Evolutionary conservation across 2,113 vertebrate genomes (phyloP).

Genomic region (Callocephalon fimbriatum): DNA sequence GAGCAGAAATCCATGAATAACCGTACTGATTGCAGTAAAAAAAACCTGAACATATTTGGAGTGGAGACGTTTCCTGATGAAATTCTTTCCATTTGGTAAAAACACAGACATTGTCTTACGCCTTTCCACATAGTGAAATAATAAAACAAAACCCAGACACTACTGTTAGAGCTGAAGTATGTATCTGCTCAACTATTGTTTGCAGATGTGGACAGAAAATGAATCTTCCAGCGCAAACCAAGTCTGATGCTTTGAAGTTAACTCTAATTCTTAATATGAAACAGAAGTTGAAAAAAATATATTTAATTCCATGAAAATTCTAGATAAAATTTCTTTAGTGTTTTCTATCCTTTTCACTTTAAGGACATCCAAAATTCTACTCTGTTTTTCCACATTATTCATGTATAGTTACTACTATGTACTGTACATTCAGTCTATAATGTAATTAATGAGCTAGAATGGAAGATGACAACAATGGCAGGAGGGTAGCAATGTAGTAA

Average conservation of each 20-base stretch:
- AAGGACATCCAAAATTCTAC: neutral
- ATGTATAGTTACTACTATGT: accelerated
- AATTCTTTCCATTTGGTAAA: constrained; percentile 22
- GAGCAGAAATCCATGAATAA: constrained; percentile 45
- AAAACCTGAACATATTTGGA: neutral
- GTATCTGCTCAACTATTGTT: neutral
- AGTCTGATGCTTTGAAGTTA: neutral
- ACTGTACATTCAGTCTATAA: neutral
- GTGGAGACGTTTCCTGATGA: neutral
- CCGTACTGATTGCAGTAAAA: constrained; percentile 31
- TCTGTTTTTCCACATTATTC: neutral
- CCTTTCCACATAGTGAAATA: neutral
- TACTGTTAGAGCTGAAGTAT: neutral
- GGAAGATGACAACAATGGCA: neutral
- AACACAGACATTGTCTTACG: constrained; percentile 2
- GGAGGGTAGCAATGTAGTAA: neutral
- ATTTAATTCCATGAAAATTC: neutral
- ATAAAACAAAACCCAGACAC: neutral
- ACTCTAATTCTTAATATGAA: neutral
- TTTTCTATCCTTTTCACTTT: neutral
- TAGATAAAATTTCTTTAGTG: neutral
- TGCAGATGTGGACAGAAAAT: neutral
- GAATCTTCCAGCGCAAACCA: neutral
- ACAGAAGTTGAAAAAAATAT: neutral
- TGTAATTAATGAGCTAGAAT: neutral